phyloP scores from a whole-genome alignment of 2,888 invertebrate species.

The Cerceris rybyensis region DNA sequence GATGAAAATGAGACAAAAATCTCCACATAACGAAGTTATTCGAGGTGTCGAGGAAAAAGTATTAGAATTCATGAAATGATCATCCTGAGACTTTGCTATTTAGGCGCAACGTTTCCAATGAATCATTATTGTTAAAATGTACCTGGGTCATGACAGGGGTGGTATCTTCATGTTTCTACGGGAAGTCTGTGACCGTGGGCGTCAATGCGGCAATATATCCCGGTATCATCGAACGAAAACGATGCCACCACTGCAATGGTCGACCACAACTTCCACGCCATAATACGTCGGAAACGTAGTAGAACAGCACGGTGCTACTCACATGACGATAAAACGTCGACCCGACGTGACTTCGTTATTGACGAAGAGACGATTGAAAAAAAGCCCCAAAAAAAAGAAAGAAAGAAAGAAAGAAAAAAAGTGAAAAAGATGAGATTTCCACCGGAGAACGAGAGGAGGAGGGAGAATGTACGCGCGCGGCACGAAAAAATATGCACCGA shows the following conservation, averaged over 20 bases:
- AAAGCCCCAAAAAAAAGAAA: neutral
- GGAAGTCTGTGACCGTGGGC: slow-evolving; percentile 32
- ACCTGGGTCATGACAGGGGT: slow-evolving; percentile 74
- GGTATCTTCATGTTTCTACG: slow-evolving; percentile 70
- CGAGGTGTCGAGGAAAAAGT: neutral
- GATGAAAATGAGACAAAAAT: too few species aligned
- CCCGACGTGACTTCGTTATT: neutral
- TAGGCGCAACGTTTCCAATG: neutral
- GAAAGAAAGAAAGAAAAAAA: neutral
- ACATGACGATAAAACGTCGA: slow-evolving; percentile 32
- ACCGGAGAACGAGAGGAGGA: neutral
- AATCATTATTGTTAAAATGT: slow-evolving; percentile 26
- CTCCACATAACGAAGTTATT: too few species aligned
- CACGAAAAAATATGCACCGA: slow-evolving; percentile 10
- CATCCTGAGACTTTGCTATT: neutral
- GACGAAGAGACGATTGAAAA: neutral
- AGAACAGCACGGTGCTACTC: slow-evolving; percentile 34
- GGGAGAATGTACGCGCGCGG: slow-evolving; percentile 21
- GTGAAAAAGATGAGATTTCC: neutral
- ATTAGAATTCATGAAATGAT: neutral
- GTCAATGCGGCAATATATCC: slow-evolving; percentile 46
- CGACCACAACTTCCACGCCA: slow-evolving; percentile 56
- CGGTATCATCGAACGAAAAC: slow-evolving; percentile 30
- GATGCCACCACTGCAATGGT: slow-evolving; percentile 47
- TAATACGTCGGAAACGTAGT: slow-evolving; percentile 37